Evolutionary conservation across 2,797 vertebrate species (phyloP).

Genomic region (Tinamus major): DNA sequence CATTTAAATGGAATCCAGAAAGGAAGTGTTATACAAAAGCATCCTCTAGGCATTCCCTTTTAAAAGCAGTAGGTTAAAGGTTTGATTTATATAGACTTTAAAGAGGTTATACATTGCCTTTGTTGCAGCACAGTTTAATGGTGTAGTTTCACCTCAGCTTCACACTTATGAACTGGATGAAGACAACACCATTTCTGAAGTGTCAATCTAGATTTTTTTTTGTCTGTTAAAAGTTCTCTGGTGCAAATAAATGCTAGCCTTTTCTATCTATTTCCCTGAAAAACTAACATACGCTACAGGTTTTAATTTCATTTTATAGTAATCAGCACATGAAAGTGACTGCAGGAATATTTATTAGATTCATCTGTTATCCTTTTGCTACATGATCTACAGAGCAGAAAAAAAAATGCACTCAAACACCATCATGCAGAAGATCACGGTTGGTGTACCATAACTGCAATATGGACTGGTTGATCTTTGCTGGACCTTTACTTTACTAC

Average conservation of each 20-base stretch:
- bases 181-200: slow-evolving; percentile 40
- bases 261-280: background rate
- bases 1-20: slow-evolving; percentile 71
- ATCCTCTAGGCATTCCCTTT: slow-evolving; percentile 50
- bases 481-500: background rate
- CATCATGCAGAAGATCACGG: background rate
- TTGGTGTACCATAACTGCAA: background rate
- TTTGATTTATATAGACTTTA: slow-evolving; percentile 69
- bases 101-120: slow-evolving; percentile 56
- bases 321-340: slow-evolving; percentile 18
- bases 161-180: slow-evolving; percentile 30
- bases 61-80: slow-evolving; percentile 62
- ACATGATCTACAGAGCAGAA: background rate
- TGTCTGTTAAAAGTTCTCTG: slow-evolving; percentile 11
- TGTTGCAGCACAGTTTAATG: slow-evolving; percentile 53
- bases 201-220: slow-evolving; percentile 21
- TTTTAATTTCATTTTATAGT: slow-evolving; percentile 41
- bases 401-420: background rate
- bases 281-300: slow-evolving; percentile 13
- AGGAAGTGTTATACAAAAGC: slow-evolving; percentile 53
- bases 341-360: slow-evolving; percentile 24
- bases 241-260: slow-evolving; percentile 3
- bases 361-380: slow-evolving; percentile 4
- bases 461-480: background rate
- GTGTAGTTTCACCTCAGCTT: slow-evolving; percentile 57